Evolutionary conservation across 2,113 vertebrate species (phyloP), one percentile per base, ranked within the genome.

Genomic region (Vireo altiloquus): DNA sequence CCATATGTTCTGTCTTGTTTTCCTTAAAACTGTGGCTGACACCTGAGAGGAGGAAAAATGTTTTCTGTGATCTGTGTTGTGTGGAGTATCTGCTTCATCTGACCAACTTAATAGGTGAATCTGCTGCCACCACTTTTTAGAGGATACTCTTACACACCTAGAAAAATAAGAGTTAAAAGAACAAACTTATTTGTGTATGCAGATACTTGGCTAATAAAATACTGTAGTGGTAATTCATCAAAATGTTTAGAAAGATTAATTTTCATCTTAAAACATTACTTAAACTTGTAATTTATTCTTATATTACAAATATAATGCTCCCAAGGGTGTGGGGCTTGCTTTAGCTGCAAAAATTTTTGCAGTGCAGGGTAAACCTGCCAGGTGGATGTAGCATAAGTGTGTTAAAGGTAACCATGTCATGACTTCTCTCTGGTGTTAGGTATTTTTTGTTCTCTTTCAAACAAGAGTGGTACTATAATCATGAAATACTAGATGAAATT

Each of bases 401-500:
- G 12, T 71, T 82, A 76, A 79, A 64, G 30, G 4, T 63, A 57
- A 82, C 20, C 23, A n/a, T 27, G 33, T 23, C 3, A 1, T 64
- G 40, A 60, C 54, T 89, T 63, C 30, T 83, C 47, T 82, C 37
- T 60, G 11, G 31, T 53, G 18, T 79, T 72, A 88, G n/a, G 46
- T 92, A 15, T 61, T 84, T 94, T 94, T 82, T 91, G 80, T 92
- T 94, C 89, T 82, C 61, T 78, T 70, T 82, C 68, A 49, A 87
- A 94, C 95, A 95, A 77, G 24, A 71, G 37, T 40, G 57, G 30
- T 94, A 72, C 69, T 94, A 30, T 92, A 76, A 14, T 84, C 1
- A 25, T 87, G 89, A 94, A 95, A 97, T 64, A 72, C 37, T 71
- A 94, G 92, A 71, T 82, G 15, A 35, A 72, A 57, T 78, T 78